These are phyloP conservation scores for Chaitophorus viminalis DNA, from an alignment of 2,888 invertebrate genomes.

Conservation along the genomic window DNA sequence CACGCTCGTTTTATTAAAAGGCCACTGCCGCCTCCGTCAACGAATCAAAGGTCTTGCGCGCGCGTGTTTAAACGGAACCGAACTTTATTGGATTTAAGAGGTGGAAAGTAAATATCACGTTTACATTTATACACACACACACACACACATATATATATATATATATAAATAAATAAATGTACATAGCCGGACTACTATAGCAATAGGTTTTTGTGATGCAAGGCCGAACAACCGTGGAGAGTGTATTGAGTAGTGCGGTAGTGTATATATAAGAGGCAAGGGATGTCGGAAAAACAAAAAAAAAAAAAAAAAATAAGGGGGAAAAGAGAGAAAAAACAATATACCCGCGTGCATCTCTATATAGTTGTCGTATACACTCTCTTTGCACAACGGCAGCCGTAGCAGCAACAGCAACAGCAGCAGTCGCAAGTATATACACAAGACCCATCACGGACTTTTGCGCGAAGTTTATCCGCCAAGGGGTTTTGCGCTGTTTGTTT, in stretches of 20 bases:
- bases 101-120: slow-evolving; percentile 57
- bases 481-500: slow-evolving; percentile 55
- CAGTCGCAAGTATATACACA: slow-evolving; percentile 49
- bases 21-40: slow-evolving; percentile 8
- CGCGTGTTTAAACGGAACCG: slow-evolving; percentile 55
- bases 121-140: slow-evolving; percentile 16
- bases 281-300: slow-evolving; percentile 25
- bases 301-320: background rate
- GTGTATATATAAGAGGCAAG: slow-evolving; percentile 26
- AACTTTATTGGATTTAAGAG: slow-evolving; percentile 60
- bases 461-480: slow-evolving; percentile 55
- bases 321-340: slow-evolving; percentile 51
- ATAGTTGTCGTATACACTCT: slow-evolving; percentile 8
- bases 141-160: background rate
- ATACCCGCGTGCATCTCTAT: background rate
- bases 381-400: slow-evolving; percentile 43
- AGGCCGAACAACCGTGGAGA: slow-evolving; percentile 35
- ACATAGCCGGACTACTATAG: background rate
- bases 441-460: slow-evolving; percentile 59
- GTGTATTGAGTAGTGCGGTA: slow-evolving; percentile 6
- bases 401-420: slow-evolving; percentile 25
- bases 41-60: slow-evolving; percentile 52
- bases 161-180: background rate
- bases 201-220: slow-evolving; percentile 41
- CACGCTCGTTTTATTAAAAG: slow-evolving; percentile 33